phyloP scores from a whole-genome alignment of 2,113 vertebrate genomes.

The zebrafish (Danio rerio) region GRCz12tu NC_133189.1:54469001-54469500 shows the following conservation, averaged over 20 bases:
- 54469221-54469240: constrained; percentile 63
- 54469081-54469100: constrained; percentile 35
- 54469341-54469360: constrained; percentile 18
- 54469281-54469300: constrained; percentile 66
- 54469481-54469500: neutral
- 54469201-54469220: constrained; percentile 71
- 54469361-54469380: constrained; percentile 46
- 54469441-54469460: constrained; percentile 22
- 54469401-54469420: constrained; percentile 16
- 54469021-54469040: neutral
- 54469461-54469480: constrained; percentile 11
- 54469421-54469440: constrained; percentile 10
- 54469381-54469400: constrained; percentile 25
- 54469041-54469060: neutral
- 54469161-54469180: constrained; percentile 42
- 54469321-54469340: constrained; percentile 59
- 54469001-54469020: constrained; percentile 24
- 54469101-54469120: constrained; percentile 47
- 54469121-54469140: constrained; percentile 57
- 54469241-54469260: constrained; percentile 68
- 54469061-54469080: constrained; percentile 49
- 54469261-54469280: constrained; percentile 37
- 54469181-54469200: constrained; percentile 77
- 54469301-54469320: constrained; percentile 63
- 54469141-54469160: constrained; percentile 65